These are phyloP conservation scores for Eilema griseolum DNA, from an alignment of 2,888 invertebrate species.

Conservation along the genomic window DNA sequence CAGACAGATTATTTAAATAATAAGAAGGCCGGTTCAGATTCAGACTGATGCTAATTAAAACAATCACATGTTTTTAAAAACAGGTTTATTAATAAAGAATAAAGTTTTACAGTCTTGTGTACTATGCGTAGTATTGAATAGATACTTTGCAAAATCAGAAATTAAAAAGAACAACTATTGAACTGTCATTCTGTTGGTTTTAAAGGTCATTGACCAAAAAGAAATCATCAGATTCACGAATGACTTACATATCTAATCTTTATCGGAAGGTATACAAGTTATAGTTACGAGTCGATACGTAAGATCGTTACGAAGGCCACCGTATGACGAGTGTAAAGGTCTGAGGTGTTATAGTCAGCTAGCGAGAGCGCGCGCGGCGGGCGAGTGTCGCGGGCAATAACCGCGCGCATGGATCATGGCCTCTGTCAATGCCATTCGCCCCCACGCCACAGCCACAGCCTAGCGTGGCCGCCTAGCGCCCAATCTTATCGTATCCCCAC, in stretches of 20 bases:
- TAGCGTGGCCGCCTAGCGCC: conserved; percentile 49
- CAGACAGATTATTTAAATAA: not conserved
- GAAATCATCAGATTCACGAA: conserved; percentile 38
- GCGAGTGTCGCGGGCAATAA: conserved; percentile 76
- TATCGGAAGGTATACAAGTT: conserved; percentile 25
- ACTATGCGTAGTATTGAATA: not conserved
- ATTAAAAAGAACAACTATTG: not conserved
- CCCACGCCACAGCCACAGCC: conserved; percentile 48
- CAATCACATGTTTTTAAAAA: not conserved
- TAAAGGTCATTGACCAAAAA: conserved; percentile 23
- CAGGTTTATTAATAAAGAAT: not conserved
- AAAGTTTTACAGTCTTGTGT: not conserved
- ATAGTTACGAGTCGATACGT: conserved; percentile 32
- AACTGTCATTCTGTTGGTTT: not conserved
- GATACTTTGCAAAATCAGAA: not conserved
- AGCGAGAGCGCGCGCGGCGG: conserved; percentile 51
- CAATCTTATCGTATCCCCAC: conserved; percentile 62
- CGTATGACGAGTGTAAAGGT: conserved; percentile 43
- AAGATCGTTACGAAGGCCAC: conserved; percentile 64
- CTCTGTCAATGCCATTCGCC: conserved; percentile 81
- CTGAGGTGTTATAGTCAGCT: conserved; percentile 17
- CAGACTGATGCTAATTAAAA: not conserved
- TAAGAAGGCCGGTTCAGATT: not conserved
- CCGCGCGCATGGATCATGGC: conserved; percentile 79
- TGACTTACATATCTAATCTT: conserved; percentile 27